Percentiles rank a stretch among this genome's conserved stretches.
Evolutionary conservation across 2,888 invertebrate genomes (phyloP).

Genomic region (Pseudolycoriella hygida): DNA sequence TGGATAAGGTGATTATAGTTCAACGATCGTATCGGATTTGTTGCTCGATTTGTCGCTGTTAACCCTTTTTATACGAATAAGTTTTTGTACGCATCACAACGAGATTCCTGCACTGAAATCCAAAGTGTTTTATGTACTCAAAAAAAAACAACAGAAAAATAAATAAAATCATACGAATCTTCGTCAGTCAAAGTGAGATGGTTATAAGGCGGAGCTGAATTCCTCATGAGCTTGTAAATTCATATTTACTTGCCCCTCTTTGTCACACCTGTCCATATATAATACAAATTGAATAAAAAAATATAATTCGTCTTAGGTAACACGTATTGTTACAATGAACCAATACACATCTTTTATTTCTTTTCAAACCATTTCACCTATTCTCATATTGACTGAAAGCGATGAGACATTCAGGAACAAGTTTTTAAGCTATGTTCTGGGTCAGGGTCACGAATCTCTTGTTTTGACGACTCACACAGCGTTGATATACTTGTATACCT

Average conservation of each 20-base stretch:
- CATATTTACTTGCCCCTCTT: background rate
- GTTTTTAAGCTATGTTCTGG: background rate
- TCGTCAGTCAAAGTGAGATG: conserved; percentile 4
- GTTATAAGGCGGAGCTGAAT: conserved; percentile 12
- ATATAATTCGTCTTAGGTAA: background rate
- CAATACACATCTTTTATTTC: background rate
- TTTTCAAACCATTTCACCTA: background rate
- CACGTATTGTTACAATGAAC: background rate
- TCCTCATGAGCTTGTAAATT: conserved; percentile 6
- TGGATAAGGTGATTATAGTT: conserved; percentile 18
- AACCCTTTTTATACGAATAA: conserved; percentile 24
- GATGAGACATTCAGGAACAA: conserved; percentile 1
- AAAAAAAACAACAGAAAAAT: background rate
- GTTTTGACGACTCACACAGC: background rate
- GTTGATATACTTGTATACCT: too few species aligned
- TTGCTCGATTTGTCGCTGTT: conserved; percentile 22
- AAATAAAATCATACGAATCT: conserved; percentile 1
- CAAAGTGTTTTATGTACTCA: background rate
- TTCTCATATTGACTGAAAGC: background rate
- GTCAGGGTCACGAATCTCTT: background rate
- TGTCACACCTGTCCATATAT: conserved; percentile 1
- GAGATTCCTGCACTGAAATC: background rate
- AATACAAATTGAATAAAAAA: background rate
- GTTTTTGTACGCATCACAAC: background rate
- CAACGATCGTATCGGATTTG: conserved; percentile 26